These are phyloP conservation scores for Hipparchia sbordonii DNA, from an alignment of 2,888 invertebrate genomes.

Conservation along the genomic window DNA sequence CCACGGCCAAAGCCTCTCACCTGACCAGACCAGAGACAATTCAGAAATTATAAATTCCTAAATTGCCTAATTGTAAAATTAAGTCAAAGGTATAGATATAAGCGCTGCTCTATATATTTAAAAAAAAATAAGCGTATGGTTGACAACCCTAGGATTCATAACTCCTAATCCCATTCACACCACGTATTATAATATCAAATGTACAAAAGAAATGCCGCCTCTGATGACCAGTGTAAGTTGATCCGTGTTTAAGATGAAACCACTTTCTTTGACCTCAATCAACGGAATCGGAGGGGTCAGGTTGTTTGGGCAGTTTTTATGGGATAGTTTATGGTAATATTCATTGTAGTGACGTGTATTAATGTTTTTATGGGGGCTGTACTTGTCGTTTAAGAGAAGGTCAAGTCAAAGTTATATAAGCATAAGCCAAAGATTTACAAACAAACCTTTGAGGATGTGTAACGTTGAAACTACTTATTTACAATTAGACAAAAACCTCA, in stretches of 20 bases:
- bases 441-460: too few relatives aligned
- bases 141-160: neutral
- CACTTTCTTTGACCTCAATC: neutral
- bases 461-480: too few relatives aligned
- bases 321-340: slow-evolving; percentile 5
- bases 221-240: neutral
- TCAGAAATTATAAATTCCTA: too few relatives aligned
- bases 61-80: too few relatives aligned
- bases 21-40: too few relatives aligned
- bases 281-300: neutral
- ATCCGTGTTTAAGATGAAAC: slow-evolving; percentile 2
- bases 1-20: too few relatives aligned
- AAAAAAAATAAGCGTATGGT: too few relatives aligned
- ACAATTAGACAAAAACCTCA: too few relatives aligned
- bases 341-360: slow-evolving; percentile 2
- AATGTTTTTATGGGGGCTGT: slow-evolving; percentile 8
- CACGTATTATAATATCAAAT: slow-evolving; percentile 18
- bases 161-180: slow-evolving; percentile 15
- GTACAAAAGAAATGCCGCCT: slow-evolving; percentile 16
- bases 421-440: too few relatives aligned
- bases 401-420: too few relatives aligned
- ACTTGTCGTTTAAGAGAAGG: neutral
- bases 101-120: too few relatives aligned
- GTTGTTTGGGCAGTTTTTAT: slow-evolving; percentile 8
- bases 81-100: too few relatives aligned